These are phyloP conservation scores for Lycaena phlaeas DNA, from an alignment of 2,888 invertebrate species.

Conservation along the genomic window DNA sequence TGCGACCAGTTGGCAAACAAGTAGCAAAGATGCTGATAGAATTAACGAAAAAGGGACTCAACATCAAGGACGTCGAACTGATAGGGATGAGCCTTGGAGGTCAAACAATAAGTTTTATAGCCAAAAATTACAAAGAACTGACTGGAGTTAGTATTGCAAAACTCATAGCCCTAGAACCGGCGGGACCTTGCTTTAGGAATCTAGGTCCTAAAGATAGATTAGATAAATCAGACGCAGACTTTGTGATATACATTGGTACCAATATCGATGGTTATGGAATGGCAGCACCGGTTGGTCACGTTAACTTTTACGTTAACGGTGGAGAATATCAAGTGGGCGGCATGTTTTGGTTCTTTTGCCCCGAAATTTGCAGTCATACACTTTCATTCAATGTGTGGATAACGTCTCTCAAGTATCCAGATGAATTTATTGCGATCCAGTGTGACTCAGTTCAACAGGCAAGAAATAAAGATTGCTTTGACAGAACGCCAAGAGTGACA, in stretches of 20 bases:
- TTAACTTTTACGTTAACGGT: slow-evolving; percentile 28
- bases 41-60: slow-evolving; percentile 19
- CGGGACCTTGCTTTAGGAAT: slow-evolving; percentile 26
- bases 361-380: slow-evolving; percentile 23
- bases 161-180: slow-evolving; percentile 23
- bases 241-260: slow-evolving; percentile 20
- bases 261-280: slow-evolving; percentile 25
- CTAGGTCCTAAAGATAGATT: slow-evolving; percentile 21
- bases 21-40: slow-evolving; percentile 22
- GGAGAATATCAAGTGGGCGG: slow-evolving; percentile 26
- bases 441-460: slow-evolving; percentile 21
- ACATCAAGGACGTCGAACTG: slow-evolving; percentile 21
- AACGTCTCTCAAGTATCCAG: slow-evolving; percentile 21
- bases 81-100: slow-evolving; percentile 25
- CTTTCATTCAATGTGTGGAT: slow-evolving; percentile 22
- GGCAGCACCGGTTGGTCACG: slow-evolving; percentile 23
- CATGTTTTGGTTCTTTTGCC: slow-evolving; percentile 18
- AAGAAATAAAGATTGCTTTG: slow-evolving; percentile 23
- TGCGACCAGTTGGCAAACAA: slow-evolving; percentile 20
- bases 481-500: slow-evolving; percentile 20
- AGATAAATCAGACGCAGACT: slow-evolving; percentile 23
- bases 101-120: slow-evolving; percentile 25
- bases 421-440: slow-evolving; percentile 24
- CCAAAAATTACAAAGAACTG: slow-evolving; percentile 21
- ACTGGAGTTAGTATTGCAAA: slow-evolving; percentile 22